Base-by-base conservation (phyloP, 2,113 vertebrate genomes). In the Bettongia penicillata region DNA sequence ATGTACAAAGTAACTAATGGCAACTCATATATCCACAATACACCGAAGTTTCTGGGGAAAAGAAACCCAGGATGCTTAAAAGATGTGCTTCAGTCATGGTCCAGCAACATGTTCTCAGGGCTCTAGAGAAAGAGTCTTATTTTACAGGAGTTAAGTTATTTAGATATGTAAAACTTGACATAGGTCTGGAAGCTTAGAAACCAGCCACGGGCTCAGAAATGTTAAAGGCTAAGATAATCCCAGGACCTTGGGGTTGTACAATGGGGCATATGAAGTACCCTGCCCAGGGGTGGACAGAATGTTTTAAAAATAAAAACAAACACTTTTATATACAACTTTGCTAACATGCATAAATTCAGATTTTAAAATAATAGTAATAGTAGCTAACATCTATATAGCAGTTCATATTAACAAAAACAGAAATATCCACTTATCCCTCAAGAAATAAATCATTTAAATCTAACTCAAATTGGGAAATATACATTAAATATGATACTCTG, bases 51-150 rank as follows among this genome's bases (percentile, higher is more conserved):
- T 91, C 89, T 90, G n/a, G 11, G n/a, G 12, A 53, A 16, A 55
- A 94, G 47, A 93, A 90, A 94, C 84, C 50, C 55, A 92, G 11
- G 90, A 7, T 10, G n/a, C 12, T 7, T 55, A 94, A 90, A 92
- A 77, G 26, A 68, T 93, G 48, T 10, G 0, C 2, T 77, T 77
- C 1, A n/a, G 6, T 43, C 68, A 5, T 77, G 37, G 68, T n/a
- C 68, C 68, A 43, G 5, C 16, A n/a, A 37, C n/a, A 77, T 77
- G 37, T 43, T 77, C 37, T 77, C 68, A 77, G 37, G 68, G 31
- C 37, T 16, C 37, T 77, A 6, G 14, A 77, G 37, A 68, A 37
- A 68, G 14, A n/a, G 16, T 77, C n/a, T 77, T 77, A 77, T 43
- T 43, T 77, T 77, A 77, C 68, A n/a, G 37, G 0, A 14, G 16